Conservation (phyloP, 1,140 invertebrate species). For the Arctopsyche grandis region DNA sequence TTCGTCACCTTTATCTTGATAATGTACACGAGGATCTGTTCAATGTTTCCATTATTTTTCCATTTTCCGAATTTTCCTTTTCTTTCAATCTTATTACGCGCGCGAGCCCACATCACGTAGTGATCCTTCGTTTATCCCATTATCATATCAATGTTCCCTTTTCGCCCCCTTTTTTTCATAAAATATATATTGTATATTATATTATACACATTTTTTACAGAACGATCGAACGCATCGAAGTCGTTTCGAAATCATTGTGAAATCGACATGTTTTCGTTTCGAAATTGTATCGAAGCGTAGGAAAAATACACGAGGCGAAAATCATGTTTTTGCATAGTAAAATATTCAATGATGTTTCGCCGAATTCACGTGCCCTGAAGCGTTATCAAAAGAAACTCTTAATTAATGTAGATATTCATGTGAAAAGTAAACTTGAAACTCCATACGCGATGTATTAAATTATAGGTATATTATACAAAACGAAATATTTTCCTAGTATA, state of each 20-base stretch:
- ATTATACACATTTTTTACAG: neutral
- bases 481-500: neutral
- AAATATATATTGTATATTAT: slow-evolving; percentile 21
- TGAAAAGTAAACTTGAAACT: slow-evolving; percentile 6
- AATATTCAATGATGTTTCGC: slow-evolving; percentile 9
- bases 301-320: neutral
- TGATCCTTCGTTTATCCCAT: slow-evolving; percentile 41
- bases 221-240: neutral
- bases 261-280: neutral
- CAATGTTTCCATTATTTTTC: slow-evolving; percentile 40
- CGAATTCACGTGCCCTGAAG: neutral
- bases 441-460: neutral
- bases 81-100: slow-evolving; percentile 39
- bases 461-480: no score
- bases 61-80: slow-evolving; percentile 27
- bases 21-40: slow-evolving; percentile 36
- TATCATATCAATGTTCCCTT: slow-evolving; percentile 30
- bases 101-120: slow-evolving; percentile 29
- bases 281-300: neutral
- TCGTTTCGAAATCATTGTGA: neutral
- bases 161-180: slow-evolving; percentile 1
- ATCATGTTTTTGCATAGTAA: neutral
- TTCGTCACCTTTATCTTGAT: slow-evolving; percentile 34
- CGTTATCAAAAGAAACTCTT: neutral
- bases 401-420: slow-evolving; percentile 18